Percentiles rank a stretch among this genome's conserved stretches.
Conservation (phyloP, 2,888 invertebrate genomes). For the Acanthosepion pharaonis region DNA sequence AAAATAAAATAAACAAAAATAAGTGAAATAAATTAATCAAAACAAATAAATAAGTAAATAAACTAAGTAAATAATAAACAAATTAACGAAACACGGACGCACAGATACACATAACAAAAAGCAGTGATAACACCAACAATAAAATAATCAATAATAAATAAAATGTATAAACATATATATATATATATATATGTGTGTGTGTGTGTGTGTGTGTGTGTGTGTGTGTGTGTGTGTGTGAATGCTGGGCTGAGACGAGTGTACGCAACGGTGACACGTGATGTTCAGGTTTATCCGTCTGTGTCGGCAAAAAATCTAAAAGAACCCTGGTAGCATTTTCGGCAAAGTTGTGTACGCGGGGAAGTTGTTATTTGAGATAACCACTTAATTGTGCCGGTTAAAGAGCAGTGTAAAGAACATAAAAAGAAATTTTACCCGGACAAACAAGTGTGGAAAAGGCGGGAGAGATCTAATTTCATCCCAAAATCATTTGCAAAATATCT, state of each 20-base stretch:
- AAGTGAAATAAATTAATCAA: too few relatives aligned
- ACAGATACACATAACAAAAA: too few relatives aligned
- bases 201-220: neutral
- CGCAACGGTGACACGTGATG: neutral
- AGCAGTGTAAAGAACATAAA: neutral
- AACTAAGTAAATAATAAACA: too few relatives aligned
- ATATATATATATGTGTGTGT: too few relatives aligned
- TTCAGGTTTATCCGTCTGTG: neutral
- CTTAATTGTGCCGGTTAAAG: neutral
- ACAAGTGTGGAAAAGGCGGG: neutral
- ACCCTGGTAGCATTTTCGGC: neutral
- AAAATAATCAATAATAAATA: too few relatives aligned
- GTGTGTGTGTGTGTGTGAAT: too few relatives aligned
- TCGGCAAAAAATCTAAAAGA: neutral
- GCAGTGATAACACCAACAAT: too few relatives aligned
- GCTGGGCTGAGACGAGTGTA: too few relatives aligned
- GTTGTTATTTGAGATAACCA: neutral
- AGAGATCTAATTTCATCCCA: neutral
- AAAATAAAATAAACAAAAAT: too few relatives aligned
- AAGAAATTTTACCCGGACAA: neutral
- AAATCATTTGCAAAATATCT: slow-evolving; percentile 10
- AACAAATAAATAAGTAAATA: too few relatives aligned
- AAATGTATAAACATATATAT: too few relatives aligned
- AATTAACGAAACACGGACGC: too few relatives aligned
- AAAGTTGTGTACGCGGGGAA: neutral